These are phyloP conservation scores for Varecia variegata DNA, from an alignment of 2,797 vertebrate species.

Conservation along the genomic window DNA sequence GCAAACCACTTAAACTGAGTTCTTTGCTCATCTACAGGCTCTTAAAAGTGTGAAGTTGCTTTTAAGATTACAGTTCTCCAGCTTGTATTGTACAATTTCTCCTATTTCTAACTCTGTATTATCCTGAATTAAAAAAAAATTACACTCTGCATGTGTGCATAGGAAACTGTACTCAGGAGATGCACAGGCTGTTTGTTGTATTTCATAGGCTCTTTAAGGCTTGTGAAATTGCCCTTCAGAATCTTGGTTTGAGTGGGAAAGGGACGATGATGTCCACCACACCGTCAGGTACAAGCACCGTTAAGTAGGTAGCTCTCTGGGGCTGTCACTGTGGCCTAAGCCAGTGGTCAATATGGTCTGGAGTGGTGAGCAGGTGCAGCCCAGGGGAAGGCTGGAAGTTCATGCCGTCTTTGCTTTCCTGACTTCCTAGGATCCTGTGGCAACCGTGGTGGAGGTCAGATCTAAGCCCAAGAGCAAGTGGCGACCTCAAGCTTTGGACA, in stretches of 20 bases:
- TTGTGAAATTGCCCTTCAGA: neutral
- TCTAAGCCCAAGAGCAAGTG: constrained; percentile 99
- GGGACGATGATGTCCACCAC: too few relatives aligned
- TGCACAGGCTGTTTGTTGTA: neutral
- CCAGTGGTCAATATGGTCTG: accelerated
- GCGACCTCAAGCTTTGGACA: constrained; percentile 97
- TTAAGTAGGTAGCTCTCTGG: accelerated
- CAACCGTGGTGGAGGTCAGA: constrained; percentile 92
- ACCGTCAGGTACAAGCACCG: neutral
- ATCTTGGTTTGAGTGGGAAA: neutral
- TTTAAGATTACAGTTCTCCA: neutral
- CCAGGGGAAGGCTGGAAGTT: neutral
- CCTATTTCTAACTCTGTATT: neutral
- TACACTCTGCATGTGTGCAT: neutral
- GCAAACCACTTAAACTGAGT: neutral
- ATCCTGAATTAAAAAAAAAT: neutral
- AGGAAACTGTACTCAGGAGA: neutral
- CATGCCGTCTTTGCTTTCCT: constrained; percentile 25
- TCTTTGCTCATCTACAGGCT: neutral
- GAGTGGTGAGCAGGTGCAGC: neutral
- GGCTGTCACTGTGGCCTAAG: neutral
- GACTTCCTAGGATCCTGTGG: constrained; percentile 91
- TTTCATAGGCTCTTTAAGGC: neutral
- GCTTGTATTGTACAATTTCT: neutral
- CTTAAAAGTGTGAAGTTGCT: neutral